phyloP scores from a whole-genome alignment of 53 echinoderm and acorn worm genomes.

The Paracentrotus lividus region DNA sequence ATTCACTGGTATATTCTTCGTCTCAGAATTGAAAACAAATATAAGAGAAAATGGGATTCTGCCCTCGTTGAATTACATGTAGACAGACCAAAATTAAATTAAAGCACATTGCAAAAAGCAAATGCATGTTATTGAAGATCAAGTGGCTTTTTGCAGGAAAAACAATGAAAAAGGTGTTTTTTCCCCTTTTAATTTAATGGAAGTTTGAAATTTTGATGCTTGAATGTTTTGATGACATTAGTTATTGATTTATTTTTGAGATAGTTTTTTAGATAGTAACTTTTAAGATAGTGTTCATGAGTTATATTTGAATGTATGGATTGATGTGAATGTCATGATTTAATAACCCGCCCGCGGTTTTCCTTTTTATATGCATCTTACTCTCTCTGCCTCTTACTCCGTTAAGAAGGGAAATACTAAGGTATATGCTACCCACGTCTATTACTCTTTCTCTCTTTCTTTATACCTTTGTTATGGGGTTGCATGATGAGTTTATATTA shows the following conservation, averaged over 20 bases:
- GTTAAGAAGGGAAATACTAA: not conserved
- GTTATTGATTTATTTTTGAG: too few relatives aligned
- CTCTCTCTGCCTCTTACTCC: not conserved
- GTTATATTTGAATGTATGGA: not conserved
- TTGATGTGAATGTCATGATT: not conserved
- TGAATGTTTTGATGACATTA: too few relatives aligned
- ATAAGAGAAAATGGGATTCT: not conserved
- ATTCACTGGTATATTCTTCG: not conserved
- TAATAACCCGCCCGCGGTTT: not conserved
- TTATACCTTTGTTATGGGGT: not conserved
- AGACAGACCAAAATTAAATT: not conserved
- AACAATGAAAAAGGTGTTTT: too few relatives aligned
- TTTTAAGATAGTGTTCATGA: too few relatives aligned
- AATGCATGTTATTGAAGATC: not conserved
- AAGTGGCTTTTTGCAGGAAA: too few relatives aligned
- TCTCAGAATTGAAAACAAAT: not conserved
- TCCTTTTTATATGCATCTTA: not conserved
- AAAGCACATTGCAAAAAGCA: not conserved
- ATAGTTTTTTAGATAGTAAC: too few relatives aligned
- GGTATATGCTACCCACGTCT: slow-evolving; percentile 6
- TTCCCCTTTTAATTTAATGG: too few relatives aligned
- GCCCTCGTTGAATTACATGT: not conserved
- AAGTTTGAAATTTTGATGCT: too few relatives aligned
- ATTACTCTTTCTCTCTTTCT: not conserved
- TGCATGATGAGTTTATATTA: slow-evolving; percentile 29